Evolutionary conservation across 2,797 vertebrate species (phyloP).

Genomic region (Taenioides sp.): DNA sequence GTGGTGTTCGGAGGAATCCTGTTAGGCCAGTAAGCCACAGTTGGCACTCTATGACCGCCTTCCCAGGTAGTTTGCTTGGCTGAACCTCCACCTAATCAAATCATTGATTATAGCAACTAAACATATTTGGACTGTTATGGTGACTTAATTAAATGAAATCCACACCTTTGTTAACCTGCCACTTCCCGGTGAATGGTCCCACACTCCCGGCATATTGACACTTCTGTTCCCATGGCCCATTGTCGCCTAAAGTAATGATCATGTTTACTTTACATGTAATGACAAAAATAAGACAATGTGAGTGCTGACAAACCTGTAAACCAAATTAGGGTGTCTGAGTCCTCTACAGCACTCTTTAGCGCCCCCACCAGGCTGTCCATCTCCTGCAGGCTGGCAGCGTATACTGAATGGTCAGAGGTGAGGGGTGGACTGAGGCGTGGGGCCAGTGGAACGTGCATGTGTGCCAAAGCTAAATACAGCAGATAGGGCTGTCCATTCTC

Average conservation of each 20-base stretch:
- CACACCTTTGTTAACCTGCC: constrained; percentile 88
- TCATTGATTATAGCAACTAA: background rate
- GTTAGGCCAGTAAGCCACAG: constrained; percentile 87
- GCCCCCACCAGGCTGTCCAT: constrained; percentile 88
- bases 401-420: constrained; percentile 38
- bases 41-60: constrained; percentile 92
- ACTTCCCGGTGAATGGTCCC: constrained; percentile 87
- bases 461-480: constrained; percentile 88
- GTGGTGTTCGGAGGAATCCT: constrained; percentile 80
- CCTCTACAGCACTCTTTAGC: constrained; percentile 77
- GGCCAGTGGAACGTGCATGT: constrained; percentile 93
- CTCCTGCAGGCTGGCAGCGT: constrained; percentile 80
- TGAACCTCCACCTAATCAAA: constrained; percentile 85
- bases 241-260: constrained; percentile 83
- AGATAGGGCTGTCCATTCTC: constrained; percentile 82
- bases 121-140: background rate
- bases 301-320: constrained; percentile 79
- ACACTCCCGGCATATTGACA: constrained; percentile 88
- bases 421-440: constrained; percentile 21
- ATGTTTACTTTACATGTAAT: background rate
- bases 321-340: constrained; percentile 85
- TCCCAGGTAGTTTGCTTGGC: constrained; percentile 96
- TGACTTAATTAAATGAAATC: background rate
- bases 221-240: constrained; percentile 95
- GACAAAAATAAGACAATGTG: background rate